Conservation (phyloP, 2,113 vertebrate genomes). For the Sigmodon hispidus region DNA sequence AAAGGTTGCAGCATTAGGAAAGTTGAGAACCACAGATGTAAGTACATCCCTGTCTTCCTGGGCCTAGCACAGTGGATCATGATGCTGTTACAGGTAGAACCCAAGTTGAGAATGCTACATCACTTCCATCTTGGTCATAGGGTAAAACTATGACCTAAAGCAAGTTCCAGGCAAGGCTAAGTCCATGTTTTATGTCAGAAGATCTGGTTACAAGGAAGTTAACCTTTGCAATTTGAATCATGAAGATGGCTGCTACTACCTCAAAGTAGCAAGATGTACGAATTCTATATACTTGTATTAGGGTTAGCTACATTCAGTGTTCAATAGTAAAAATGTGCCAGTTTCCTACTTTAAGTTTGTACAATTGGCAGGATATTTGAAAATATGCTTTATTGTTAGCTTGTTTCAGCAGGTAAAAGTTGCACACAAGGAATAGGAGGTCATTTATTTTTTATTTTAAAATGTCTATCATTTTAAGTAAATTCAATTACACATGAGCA, state of each 20-base stretch:
- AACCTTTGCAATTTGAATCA: not conserved
- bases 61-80: not conserved
- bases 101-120: not conserved
- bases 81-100: not conserved
- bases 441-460: conserved; percentile 42
- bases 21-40: not conserved
- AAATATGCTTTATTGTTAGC: conserved; percentile 29
- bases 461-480: conserved; percentile 24
- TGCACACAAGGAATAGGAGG: not conserved
- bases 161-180: not conserved
- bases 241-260: not conserved
- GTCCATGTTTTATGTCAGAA: not conserved
- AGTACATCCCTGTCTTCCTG: not conserved
- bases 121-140: not conserved
- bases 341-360: not conserved
- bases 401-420: not conserved
- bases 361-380: not conserved
- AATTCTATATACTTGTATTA: not conserved
- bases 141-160: not conserved
- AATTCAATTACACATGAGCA: conserved; percentile 23
- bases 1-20: not conserved
- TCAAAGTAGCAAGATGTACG: not conserved
- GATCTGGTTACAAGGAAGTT: not conserved
- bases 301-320: not conserved
- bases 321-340: conserved; percentile 43